Evolutionary conservation across 2,888 invertebrate genomes (phyloP), one percentile per base, ranked within the genome.

Genomic region (Lottia gigantea): DNA sequence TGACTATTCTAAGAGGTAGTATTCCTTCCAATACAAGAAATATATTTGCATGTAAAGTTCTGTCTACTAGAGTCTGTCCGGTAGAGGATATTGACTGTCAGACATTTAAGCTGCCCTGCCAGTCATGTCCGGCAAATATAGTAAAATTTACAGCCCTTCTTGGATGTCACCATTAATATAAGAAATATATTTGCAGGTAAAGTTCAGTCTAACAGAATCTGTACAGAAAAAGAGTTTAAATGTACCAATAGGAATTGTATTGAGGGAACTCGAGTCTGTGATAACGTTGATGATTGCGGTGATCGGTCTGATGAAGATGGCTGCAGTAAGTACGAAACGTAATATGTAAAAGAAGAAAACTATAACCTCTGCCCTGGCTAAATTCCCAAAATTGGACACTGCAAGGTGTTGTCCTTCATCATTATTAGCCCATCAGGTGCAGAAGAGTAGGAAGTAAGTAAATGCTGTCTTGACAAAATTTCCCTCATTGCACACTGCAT

Each of bases 271-370:
- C 71, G 75, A 23, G 84, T 86, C 7, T 87, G 87, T 78, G 82
- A 87, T 75, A 78, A 82, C 46, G 70, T 81, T n/a, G 78, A 82
- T 65, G 85, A 87, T 70, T 88, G 88, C 74, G 80, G 76, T 0
- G 88, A 88, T 72, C 72, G 76, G 0, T 84, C 86, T 0, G 87
- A 88, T 76, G 87, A 88, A 68, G 75, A 67, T 64, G 97, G 97
- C 67, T 98, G 97, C 85, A 96, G 92, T 92, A 88, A 91, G 91
- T 90, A 47, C n/a, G n/a, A n/a, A n/a, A n/a, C n/a, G n/a, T 31
- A 31, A 31, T 31, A 31, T 31, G n/a, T n/a, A n/a, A n/a, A n/a
- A n/a, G n/a, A n/a, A n/a, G n/a, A n/a, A n/a, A n/a, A n/a, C n/a
- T n/a, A n/a, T n/a, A n/a, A n/a, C n/a, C n/a, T n/a, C n/a, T n/a